Conservation (phyloP, 1,140 invertebrate genomes). For the Microplitis demolitor region DNA sequence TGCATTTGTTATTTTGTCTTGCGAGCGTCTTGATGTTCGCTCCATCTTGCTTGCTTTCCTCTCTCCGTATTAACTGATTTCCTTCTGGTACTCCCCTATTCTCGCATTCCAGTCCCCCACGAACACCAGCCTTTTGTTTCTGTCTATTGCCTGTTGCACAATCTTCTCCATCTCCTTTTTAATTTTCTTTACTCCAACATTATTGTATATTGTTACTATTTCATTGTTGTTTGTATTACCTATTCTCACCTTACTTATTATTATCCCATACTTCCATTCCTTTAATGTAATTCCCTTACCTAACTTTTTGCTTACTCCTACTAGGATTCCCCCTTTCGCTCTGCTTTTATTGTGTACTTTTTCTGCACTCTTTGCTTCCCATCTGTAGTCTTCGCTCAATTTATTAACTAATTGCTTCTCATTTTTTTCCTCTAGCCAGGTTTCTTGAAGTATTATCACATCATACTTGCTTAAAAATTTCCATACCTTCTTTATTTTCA, state of each 20-base stretch:
- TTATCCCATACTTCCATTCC: not conserved
- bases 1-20: not conserved
- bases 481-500: too few species aligned
- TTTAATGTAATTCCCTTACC: not conserved
- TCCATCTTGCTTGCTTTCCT: not conserved
- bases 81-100: not conserved
- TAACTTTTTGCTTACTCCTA: too few species aligned
- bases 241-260: not conserved
- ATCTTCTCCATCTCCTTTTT: too few species aligned
- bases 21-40: not conserved
- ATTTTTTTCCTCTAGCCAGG: too few species aligned
- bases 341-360: too few species aligned
- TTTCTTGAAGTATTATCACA: too few species aligned
- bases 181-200: not conserved
- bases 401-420: too few species aligned
- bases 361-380: too few species aligned
- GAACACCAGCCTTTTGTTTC: not conserved
- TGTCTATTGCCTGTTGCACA: not conserved
- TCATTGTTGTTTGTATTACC: not conserved
- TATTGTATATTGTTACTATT: too few species aligned
- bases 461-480: too few species aligned
- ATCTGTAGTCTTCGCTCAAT: too few species aligned
- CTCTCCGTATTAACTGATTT: not conserved
- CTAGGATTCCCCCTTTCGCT: too few species aligned
- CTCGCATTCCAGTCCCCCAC: constrained; percentile 1